Evolutionary conservation across 35 echinoderm and acorn worm species (phyloP), one percentile per base, ranked within the genome.

Genomic region (Chiridota heheva): DNA sequence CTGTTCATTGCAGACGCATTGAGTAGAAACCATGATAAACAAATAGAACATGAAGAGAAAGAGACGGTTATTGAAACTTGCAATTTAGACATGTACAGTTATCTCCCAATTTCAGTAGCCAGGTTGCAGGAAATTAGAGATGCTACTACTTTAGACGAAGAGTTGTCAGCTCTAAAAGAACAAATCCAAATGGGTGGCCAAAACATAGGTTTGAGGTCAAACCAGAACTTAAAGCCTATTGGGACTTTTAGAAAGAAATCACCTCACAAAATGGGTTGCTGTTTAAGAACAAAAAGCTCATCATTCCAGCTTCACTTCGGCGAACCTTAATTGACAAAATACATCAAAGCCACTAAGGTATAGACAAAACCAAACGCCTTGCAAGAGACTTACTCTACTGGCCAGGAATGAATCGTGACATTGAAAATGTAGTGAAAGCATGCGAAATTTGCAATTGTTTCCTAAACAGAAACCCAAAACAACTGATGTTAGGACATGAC

Each of bases 71-170:
- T 63, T 20, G 20, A 63, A 18, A 31, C 33, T 12, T 26, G 60
- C 42, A 36, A 56, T 27, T 18, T 80, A 31, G 47, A 60, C 26
- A 62, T 63, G 4, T 31, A 29, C 17, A 6, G 26, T 36, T 18
- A 36, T 78, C 48, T 86, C 27, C 84, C 56, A 29, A 80, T 87
- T 61, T 87, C 73, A 45, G 15, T 18, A 47, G 47, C 37, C 42
- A 79, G 74, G 44, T 41, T 87, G 39, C 25, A 79, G 28, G 62
- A 79, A 40, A 26, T 30, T 17, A 80, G 31, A 44, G 63, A 42
- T 39, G 74, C 30, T 58, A 87, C 85, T 24, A 17, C 56, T 44
- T 35, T 60, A 49, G 75, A 71, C 45, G 30, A 15, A 7, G 44
- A 41, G 18, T 75, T 87, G 20, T 20, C 6, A 12, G 63, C 60